A percentile compares a stretch with the other conserved stretches of the same genome.
Evolutionary conservation across 2,888 invertebrate genomes (phyloP).

Genomic region (Thereva nobilitata): DNA sequence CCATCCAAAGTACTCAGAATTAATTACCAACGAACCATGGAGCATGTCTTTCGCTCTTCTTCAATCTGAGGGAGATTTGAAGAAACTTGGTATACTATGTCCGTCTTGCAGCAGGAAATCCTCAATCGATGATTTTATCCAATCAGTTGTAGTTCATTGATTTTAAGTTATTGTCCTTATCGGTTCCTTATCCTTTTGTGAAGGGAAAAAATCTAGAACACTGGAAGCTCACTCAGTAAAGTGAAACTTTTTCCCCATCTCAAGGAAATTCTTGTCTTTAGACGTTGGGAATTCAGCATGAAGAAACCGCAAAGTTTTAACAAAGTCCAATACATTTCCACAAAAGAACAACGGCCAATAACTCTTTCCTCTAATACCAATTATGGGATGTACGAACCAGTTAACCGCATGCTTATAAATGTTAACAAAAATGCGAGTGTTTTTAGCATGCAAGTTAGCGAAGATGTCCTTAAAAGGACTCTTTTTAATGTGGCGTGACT

Average conservation of each 20-base stretch:
- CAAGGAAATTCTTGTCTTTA: constrained; percentile 16
- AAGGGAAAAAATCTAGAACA: constrained; percentile 25
- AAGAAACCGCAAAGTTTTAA: too few relatives aligned
- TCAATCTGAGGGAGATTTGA: not conserved
- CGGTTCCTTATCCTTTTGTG: constrained; percentile 10
- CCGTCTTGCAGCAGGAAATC: constrained; percentile 25
- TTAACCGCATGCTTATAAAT: too few relatives aligned
- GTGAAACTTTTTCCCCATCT: constrained; percentile 16
- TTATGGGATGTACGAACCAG: too few relatives aligned
- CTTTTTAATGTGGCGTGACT: too few relatives aligned
- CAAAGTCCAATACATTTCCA: too few relatives aligned
- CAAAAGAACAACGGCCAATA: too few relatives aligned
- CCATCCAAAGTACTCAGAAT: constrained; percentile 20
- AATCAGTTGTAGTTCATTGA: constrained; percentile 36
- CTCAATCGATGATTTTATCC: constrained; percentile 37
- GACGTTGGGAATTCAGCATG: too few relatives aligned
- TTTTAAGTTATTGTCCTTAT: constrained; percentile 29
- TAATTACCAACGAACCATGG: constrained; percentile 33
- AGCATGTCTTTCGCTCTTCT: not conserved
- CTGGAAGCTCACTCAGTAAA: constrained; percentile 18
- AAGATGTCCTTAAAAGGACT: too few relatives aligned
- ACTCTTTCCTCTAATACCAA: too few relatives aligned
- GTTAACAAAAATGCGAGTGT: too few relatives aligned
- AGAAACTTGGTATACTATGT: not conserved
- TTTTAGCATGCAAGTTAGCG: too few relatives aligned